Percentiles rank a stretch among this genome's conserved stretches.
Evolutionary conservation across 2,888 invertebrate genomes (phyloP).

Genomic region (Aphidius colemani): DNA sequence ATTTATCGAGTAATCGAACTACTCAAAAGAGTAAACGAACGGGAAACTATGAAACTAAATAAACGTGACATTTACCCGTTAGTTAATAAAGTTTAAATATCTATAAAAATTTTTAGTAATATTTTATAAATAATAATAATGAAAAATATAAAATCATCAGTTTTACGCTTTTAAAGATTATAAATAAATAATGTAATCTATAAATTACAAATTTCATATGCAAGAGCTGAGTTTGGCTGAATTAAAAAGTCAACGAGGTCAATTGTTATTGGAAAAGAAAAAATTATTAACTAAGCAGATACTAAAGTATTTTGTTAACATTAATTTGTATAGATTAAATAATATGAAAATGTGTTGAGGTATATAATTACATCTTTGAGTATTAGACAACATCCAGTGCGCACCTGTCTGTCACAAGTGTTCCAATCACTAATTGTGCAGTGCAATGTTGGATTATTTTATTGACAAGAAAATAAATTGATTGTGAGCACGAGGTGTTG

Average conservation of each 20-base stretch:
- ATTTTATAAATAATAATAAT: neutral
- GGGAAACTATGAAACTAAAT: constrained; percentile 24
- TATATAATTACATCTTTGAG: too few species aligned
- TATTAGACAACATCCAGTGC: too few species aligned
- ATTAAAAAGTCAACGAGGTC: neutral
- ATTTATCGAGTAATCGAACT: constrained; percentile 25
- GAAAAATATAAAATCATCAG: neutral
- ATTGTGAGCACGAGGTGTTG: constrained; percentile 32
- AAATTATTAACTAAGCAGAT: neutral
- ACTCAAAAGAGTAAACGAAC: constrained; percentile 23
- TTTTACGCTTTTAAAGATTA: too few species aligned
- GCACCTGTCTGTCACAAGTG: neutral
- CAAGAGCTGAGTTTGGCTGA: too few species aligned
- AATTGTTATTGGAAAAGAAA: neutral
- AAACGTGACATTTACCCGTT: constrained; percentile 19
- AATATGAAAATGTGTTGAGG: too few species aligned
- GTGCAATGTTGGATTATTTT: constrained; percentile 2
- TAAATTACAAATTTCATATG: too few species aligned
- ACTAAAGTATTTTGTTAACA: too few species aligned
- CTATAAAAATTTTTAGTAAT: neutral
- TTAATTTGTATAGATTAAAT: too few species aligned
- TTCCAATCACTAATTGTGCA: constrained; percentile 17
- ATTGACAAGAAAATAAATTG: constrained; percentile 28
- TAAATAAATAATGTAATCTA: neutral
- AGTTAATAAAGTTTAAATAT: constrained; percentile 11